Conservation (phyloP, 2,797 vertebrate species). For the Borostomias antarcticus region DNA sequence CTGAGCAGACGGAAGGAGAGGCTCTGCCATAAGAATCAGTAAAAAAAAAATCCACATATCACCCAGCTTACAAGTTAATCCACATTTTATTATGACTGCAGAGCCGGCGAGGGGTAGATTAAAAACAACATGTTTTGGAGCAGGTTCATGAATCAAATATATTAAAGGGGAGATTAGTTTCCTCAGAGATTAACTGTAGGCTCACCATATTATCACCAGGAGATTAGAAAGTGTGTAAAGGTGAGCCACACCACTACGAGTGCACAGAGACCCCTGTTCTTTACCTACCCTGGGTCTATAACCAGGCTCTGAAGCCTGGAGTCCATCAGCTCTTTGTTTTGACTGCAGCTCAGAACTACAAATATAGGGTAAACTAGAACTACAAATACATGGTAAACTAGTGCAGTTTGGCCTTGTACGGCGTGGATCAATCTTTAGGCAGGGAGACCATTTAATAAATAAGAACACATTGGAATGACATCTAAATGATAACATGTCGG, state of each 20-base stretch:
- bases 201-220: constrained; percentile 59
- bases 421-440: constrained; percentile 1
- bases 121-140: constrained; percentile 79
- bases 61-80: constrained; percentile 78
- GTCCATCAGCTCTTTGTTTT: not conserved
- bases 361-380: constrained; percentile 18
- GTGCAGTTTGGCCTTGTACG: not conserved
- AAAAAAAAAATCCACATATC: constrained; percentile 54
- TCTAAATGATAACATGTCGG: not conserved
- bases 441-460: not conserved
- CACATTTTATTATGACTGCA: constrained; percentile 78
- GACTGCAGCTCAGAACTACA: not conserved
- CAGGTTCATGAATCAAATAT: constrained; percentile 77
- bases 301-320: not conserved
- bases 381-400: no score
- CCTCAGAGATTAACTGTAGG: constrained; percentile 67
- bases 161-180: constrained; percentile 82
- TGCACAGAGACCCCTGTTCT: constrained; percentile 14
- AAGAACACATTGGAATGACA: no score
- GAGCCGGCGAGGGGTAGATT: constrained; percentile 75
- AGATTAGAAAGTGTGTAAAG: constrained; percentile 50
- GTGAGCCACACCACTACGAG: constrained; percentile 24
- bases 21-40: constrained; percentile 56
- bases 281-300: constrained; percentile 21
- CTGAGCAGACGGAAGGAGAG: constrained; percentile 62